Evolutionary conservation across 2,888 invertebrate species (phyloP), one percentile per base, ranked within the genome.

Genomic region (Tridacna gigas): DNA sequence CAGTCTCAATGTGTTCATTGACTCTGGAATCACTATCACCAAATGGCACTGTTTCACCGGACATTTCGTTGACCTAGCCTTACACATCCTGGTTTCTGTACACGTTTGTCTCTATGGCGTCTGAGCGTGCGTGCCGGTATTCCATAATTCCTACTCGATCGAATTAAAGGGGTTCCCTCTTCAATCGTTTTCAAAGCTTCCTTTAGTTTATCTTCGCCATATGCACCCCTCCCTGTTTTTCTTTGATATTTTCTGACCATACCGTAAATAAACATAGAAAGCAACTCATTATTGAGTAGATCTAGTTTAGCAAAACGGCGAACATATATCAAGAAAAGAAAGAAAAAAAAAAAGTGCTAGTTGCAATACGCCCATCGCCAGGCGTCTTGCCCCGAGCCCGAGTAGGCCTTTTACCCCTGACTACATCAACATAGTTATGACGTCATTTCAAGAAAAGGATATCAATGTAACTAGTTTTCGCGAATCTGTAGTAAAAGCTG

Each of bases 101-200:
- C 74, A 18, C 25, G 28, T 2, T 51, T 74, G 56, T 74, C 74
- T 51, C 74, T 74, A 18, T 60, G 74, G 12, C 74, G 74, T 28
- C 60, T 60, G 12, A 74, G 45, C 13, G 74, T 74, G n/a, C 61
- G 74, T 26, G 74, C 48, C 37, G 60, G 61, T 20, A 74, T 74
- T 20, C 74, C 18, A 28, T 61, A 74, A 26, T 66, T 28, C 48
- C 25, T 74, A 61, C 74, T 74, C 26, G 74, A 22, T 22, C 74
- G n/a, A 18, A 60, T 74, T 25, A 61, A 25, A 61, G 60, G 37
- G 61, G 28, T 74, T 37, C 74, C 61, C 22, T n/a, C 61, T 51
- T 37, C 9, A 26, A 61, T 60, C 18, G n/a, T 22, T 25, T 22
- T 18, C 13, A 74, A 25, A 25, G 74, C 74, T 13, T 60, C 45